phyloP scores from a whole-genome alignment of 2,888 invertebrate genomes.

The Drosophila pseudotakahashii region DNA sequence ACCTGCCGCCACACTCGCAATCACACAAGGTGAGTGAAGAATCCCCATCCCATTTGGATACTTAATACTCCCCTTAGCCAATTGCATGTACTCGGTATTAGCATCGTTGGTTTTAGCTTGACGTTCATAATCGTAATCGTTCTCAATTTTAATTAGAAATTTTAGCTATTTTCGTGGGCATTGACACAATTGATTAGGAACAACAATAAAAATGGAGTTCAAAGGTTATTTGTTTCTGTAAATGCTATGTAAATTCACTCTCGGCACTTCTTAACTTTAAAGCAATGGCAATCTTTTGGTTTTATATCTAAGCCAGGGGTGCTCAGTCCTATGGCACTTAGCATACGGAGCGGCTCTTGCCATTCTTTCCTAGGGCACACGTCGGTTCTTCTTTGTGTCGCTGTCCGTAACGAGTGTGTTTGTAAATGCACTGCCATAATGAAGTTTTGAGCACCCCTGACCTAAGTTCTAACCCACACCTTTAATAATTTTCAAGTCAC shows the following conservation, averaged over 20 bases:
- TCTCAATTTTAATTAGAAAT: conserved; percentile 68
- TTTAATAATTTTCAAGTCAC: neutral
- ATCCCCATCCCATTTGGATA: neutral
- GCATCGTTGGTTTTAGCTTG: conserved; percentile 19
- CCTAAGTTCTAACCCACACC: too few species aligned
- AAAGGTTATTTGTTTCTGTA: conserved; percentile 55
- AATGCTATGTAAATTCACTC: neutral
- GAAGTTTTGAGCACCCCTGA: too few species aligned
- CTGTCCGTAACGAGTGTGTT: too few species aligned
- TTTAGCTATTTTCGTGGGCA: conserved; percentile 78
- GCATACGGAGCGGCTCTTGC: too few species aligned
- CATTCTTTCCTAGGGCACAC: too few species aligned
- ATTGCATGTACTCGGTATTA: conserved; percentile 29
- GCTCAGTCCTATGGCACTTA: too few species aligned
- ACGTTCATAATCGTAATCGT: conserved; percentile 44
- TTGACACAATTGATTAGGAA: conserved; percentile 72
- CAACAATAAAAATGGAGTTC: conserved; percentile 43
- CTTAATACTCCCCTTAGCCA: neutral
- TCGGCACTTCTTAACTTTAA: neutral
- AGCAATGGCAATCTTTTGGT: neutral
- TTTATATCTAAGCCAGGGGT: too few species aligned
- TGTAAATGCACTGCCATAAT: too few species aligned
- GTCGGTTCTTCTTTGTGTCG: too few species aligned
- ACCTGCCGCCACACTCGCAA: conserved; percentile 90
- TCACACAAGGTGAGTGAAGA: conserved; percentile 85